Percentiles rank a stretch among this genome's conserved stretches.
phyloP scores from a whole-genome alignment of 1,140 invertebrate species.

The Riptortus pedestris region DNA sequence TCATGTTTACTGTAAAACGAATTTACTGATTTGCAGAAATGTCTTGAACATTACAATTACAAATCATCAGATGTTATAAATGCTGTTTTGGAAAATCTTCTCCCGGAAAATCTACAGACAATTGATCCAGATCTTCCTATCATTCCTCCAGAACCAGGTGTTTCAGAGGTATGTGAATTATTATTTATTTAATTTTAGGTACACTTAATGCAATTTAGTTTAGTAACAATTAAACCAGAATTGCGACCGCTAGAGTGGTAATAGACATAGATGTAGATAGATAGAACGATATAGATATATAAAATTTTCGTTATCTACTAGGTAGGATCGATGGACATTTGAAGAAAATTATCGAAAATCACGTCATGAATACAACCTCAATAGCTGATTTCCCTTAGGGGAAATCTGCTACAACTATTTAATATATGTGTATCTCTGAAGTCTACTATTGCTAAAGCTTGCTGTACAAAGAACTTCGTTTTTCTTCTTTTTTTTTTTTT shows the following conservation, averaged over 20 bases:
- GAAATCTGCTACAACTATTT: too few species aligned
- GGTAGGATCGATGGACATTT: too few species aligned
- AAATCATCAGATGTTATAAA: constrained; percentile 63
- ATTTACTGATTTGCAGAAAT: constrained; percentile 50
- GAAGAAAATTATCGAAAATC: too few species aligned
- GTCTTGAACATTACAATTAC: constrained; percentile 63
- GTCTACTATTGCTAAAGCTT: too few species aligned
- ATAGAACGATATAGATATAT: background rate
- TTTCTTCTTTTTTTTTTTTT: too few species aligned
- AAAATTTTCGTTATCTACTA: background rate
- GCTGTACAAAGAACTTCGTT: too few species aligned
- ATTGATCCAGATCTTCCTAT: constrained; percentile 40
- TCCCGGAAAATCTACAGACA: constrained; percentile 46
- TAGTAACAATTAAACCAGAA: too few species aligned
- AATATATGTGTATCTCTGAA: constrained; percentile 9
- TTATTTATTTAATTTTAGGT: too few species aligned
- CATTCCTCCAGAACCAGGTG: constrained; percentile 37
- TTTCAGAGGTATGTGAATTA: background rate
- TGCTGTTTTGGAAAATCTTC: constrained; percentile 59
- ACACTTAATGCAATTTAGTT: background rate
- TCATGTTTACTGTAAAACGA: too few species aligned
- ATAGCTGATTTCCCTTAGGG: too few species aligned
- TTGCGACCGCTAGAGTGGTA: too few species aligned
- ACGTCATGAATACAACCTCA: too few species aligned
- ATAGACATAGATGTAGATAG: background rate